phyloP scores from a whole-genome alignment of 2,888 invertebrate genomes.

The Diarsia mendica region DNA sequence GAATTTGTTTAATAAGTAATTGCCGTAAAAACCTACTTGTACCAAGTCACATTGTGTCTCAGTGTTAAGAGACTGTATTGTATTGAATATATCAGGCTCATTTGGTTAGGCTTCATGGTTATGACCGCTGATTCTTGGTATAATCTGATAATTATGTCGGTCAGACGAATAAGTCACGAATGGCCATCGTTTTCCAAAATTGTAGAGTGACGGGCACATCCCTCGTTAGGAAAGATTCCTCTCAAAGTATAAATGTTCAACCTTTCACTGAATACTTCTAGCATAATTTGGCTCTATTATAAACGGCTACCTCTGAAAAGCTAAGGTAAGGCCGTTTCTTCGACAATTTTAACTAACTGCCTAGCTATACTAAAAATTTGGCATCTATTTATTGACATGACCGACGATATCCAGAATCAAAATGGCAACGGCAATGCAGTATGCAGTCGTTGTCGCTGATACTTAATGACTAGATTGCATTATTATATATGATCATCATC shows the following conservation, averaged over 20 bases:
- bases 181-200: background rate
- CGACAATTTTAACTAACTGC: background rate
- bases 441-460: background rate
- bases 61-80: conserved; percentile 29
- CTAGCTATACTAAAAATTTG: no score
- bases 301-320: background rate
- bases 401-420: background rate
- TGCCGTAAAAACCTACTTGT: conserved; percentile 43
- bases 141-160: background rate
- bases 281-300: background rate
- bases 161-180: conserved; percentile 1
- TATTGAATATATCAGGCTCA: conserved; percentile 13
- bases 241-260: background rate
- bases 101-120: background rate
- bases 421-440: background rate
- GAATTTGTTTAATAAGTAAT: conserved; percentile 63
- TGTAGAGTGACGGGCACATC: background rate
- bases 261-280: conserved; percentile 12
- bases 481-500: background rate
- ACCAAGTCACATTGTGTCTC: conserved; percentile 37
- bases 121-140: background rate
- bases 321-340: background rate
- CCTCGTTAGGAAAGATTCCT: background rate
- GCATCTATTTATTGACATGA: background rate
- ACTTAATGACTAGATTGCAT: no score